Conservation (phyloP, 2,113 vertebrate species). For the Sturnus vulgaris region DNA sequence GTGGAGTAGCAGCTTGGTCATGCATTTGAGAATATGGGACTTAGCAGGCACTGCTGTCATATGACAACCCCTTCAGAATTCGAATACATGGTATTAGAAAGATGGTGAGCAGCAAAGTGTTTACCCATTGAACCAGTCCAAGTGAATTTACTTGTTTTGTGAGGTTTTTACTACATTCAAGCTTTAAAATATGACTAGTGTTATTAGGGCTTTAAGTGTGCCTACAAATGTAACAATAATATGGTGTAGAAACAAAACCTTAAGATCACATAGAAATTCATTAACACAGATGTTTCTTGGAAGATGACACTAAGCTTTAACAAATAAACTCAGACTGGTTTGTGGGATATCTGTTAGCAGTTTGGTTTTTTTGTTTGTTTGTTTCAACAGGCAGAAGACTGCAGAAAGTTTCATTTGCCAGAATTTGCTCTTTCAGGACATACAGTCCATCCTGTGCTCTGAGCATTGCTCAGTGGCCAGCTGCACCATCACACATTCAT, state of each 20-base stretch:
- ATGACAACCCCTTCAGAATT: neutral
- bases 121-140: neutral
- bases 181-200: neutral
- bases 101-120: neutral
- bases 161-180: neutral
- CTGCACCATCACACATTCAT: neutral
- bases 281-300: neutral
- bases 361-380: neutral
- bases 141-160: neutral
- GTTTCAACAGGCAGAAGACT: neutral
- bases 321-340: neutral
- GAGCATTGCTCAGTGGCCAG: neutral
- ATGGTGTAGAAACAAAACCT: neutral
- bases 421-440: neutral
- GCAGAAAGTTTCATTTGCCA: neutral
- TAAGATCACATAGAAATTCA: neutral
- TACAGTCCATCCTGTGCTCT: neutral
- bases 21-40: neutral
- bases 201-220: neutral
- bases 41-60: neutral
- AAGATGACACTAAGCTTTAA: neutral
- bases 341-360: neutral
- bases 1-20: neutral
- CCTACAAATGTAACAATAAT: neutral
- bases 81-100: neutral